Base-by-base conservation (phyloP, 2,797 vertebrate genomes). In the Malurus leucopterus region DNA sequence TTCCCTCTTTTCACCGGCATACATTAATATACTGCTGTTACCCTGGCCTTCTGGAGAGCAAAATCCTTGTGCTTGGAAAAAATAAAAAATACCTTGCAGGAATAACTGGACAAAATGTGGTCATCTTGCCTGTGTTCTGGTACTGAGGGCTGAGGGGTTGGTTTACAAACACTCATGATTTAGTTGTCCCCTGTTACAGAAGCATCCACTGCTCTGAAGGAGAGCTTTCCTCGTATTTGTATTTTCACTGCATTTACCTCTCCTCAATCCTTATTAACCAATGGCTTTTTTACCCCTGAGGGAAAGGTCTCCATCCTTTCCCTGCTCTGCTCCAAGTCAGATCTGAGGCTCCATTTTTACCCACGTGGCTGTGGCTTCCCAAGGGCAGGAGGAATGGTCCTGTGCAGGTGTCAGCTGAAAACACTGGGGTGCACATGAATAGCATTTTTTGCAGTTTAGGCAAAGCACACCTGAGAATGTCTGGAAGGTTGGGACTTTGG, bases 21-120 rank as follows among this genome's bases (percentile, higher is more conserved):
- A 74, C 23, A 72, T 65, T 73, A 92, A 87, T 46, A 74, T 8
- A 83, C 65, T 61, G 70, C 58, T 74, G 68, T 13, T 86, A 68
- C 26, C 43, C 29, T 9, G 41, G 26, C 46, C 75, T 75, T 76
- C 29, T 36, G 21, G 18, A 55, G 34, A 72, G 65, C 22, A 53
- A 76, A 86, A 78, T 53, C 38, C 30, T 46, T 1, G 1, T 61
- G 24, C 74, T 83, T 64, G 49, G 29, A 51, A 88, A 69, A 54
- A 49, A 6, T 36, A 68, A 18, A 26, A 54, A 83, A 24, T 9
- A 30, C 8, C 22, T 57, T 59, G n/a, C 46, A 53, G 51, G 14
- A 64, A 11, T 50, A 86, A 58, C 34, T 41, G 51, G 40, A 46
- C 27, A 62, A 65, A 89, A 54, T 0, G 0, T 7, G 5, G 40